Evolutionary conservation across 2,888 invertebrate species (phyloP), one percentile per base, ranked within the genome.

Genomic region (Rhogogaster chlorosoma): DNA sequence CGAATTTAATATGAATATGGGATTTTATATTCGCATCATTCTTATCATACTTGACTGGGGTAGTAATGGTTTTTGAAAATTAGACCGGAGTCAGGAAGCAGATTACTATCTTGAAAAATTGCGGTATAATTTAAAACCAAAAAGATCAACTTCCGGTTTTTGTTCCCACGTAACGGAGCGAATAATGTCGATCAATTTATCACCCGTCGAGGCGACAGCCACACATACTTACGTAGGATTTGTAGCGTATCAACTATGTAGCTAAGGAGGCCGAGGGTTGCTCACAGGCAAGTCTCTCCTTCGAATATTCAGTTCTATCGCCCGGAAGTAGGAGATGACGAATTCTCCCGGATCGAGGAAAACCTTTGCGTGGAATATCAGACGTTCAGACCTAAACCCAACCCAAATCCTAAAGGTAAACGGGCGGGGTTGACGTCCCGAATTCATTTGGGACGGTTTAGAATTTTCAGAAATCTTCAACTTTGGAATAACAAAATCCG

Each of bases 241-340:
- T 61, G 61, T 61, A 61, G 42, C 42, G 22, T 73, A 73, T 73
- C 38, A 73, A 73, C 73, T 18, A 73, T n/a, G 38, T 73, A 38
- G 42, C 73, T 73, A 73, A 73, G 73, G 73, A 73, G 73, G 38
- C 42, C 38, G 73, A 73, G 73, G 67, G 67, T 67, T 67, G 32
- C 67, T 18, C 67, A 32, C 15, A 73, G 42, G 22, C 22, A 29
- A 22, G 12, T 73, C 42, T 38, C 42, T 42, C 73, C 10, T 73
- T 26, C 4, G 6, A 73, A 73, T 73, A 22, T 32, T 1, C 32
- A 67, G 38, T 42, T 73, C 2, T 73, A 73, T 22, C 26, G 22
- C 26, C 73, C 38, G 42, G 73, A 73, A 73, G 5, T 42, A n/a
- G 42, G 42, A 73, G n/a, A 73, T 22, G 9, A 42, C 42, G n/a